Conservation (phyloP, 2,113 vertebrate genomes). For the Hippopotamus amphibius region DNA sequence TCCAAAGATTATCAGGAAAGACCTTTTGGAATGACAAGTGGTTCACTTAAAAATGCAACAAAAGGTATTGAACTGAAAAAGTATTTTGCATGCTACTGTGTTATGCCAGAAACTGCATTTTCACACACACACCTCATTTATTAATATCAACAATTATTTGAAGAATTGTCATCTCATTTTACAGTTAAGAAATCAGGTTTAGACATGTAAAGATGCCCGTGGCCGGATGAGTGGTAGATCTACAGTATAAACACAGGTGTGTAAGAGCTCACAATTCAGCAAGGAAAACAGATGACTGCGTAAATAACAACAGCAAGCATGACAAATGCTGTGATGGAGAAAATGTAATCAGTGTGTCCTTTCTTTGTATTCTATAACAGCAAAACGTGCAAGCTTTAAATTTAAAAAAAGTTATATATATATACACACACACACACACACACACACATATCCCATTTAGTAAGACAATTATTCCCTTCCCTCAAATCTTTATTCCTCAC, state of each 20-base stretch:
- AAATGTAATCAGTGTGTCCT: background rate
- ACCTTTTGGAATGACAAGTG: background rate
- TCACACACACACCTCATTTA: background rate
- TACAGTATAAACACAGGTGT: background rate
- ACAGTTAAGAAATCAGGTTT: background rate
- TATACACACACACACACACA: background rate
- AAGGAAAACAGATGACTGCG: background rate
- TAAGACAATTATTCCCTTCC: background rate
- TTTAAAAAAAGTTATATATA: too few species aligned
- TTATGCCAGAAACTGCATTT: background rate
- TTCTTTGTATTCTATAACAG: background rate
- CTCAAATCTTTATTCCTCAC: background rate
- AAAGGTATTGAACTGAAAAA: slow-evolving; percentile 9
- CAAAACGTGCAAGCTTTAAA: background rate
- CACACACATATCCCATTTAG: background rate
- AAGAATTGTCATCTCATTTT: background rate
- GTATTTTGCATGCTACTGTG: background rate
- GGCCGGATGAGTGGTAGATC: background rate
- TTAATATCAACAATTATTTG: background rate
- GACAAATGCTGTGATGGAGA: background rate
- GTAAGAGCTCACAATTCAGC: background rate
- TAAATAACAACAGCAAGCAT: background rate
- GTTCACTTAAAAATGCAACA: background rate
- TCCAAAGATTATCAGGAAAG: background rate
- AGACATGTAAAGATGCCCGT: background rate